These are phyloP conservation scores for Spodoptera litura DNA, from an alignment of 1,140 invertebrate genomes.

Conservation along the genomic window DNA sequence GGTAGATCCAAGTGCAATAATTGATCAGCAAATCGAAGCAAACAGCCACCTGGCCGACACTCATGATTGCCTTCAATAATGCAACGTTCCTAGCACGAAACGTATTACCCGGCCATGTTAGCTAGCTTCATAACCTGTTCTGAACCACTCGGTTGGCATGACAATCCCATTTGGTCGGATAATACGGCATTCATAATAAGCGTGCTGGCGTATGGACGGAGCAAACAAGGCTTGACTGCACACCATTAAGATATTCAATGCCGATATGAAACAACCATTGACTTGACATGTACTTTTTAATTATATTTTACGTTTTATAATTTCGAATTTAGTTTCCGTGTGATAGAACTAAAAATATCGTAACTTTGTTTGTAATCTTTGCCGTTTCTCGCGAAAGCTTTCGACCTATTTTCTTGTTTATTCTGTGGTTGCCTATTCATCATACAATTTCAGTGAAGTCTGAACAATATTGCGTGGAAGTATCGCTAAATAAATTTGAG, in stretches of 20 bases:
- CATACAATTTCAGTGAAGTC: slow-evolving; percentile 21
- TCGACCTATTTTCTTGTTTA: slow-evolving; percentile 10
- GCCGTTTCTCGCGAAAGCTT: slow-evolving; percentile 7
- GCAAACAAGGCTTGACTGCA: slow-evolving; percentile 66
- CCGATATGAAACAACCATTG: slow-evolving; percentile 58
- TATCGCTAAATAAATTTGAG: slow-evolving; percentile 9
- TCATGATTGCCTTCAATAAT: slow-evolving; percentile 67
- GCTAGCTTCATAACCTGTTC: background rate
- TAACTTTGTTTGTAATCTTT: slow-evolving; percentile 21
- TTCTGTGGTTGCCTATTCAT: slow-evolving; percentile 34
- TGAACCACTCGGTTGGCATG: background rate
- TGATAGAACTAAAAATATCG: slow-evolving; percentile 8
- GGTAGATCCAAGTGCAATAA: slow-evolving; percentile 59
- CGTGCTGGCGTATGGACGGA: slow-evolving; percentile 53
- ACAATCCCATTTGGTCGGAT: slow-evolving; percentile 50
- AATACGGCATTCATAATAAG: slow-evolving; percentile 56
- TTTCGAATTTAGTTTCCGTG: slow-evolving; percentile 30
- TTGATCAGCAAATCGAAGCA: slow-evolving; percentile 67
- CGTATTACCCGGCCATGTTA: slow-evolving; percentile 48
- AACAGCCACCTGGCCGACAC: slow-evolving; percentile 60
- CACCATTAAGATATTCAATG: slow-evolving; percentile 66
- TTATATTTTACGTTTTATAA: slow-evolving; percentile 55
- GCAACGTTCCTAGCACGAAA: slow-evolving; percentile 65
- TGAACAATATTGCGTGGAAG: slow-evolving; percentile 14
- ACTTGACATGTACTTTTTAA: slow-evolving; percentile 64